Evolutionary conservation across 2,797 vertebrate genomes (phyloP).

Genomic region (Myioborus miniatus): DNA sequence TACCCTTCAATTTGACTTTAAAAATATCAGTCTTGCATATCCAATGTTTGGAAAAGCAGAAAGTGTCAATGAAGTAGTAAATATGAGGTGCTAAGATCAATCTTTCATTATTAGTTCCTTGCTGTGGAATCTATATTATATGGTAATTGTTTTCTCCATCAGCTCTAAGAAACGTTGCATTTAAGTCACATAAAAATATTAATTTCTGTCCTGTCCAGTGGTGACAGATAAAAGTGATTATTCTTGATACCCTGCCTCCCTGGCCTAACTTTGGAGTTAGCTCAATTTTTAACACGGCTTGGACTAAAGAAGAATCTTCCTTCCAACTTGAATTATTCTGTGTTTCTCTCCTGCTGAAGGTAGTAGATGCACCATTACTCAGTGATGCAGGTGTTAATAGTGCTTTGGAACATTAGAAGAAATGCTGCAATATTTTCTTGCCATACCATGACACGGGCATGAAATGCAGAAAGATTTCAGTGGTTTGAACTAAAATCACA

Average conservation of each 20-base stretch:
- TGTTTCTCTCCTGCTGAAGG: background rate
- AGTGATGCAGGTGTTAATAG: background rate
- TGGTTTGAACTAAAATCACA: background rate
- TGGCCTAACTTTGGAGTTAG: background rate
- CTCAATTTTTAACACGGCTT: background rate
- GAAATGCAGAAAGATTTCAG: background rate
- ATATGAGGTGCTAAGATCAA: background rate
- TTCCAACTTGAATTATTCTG: background rate
- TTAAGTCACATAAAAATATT: background rate
- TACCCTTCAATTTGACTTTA: background rate
- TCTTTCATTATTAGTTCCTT: background rate
- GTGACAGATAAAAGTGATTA: background rate
- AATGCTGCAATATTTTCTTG: background rate
- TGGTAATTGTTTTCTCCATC: background rate
- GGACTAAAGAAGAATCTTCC: background rate
- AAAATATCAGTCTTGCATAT: background rate
- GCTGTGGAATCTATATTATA: background rate
- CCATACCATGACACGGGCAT: background rate
- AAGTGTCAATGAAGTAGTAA: background rate
- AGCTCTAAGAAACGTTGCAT: background rate
- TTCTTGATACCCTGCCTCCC: background rate
- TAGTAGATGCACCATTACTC: background rate
- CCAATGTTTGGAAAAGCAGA: background rate
- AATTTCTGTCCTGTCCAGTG: background rate
- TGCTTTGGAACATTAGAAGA: background rate